Base-by-base conservation (phyloP, 2,113 vertebrate species). In the Albula goreensis region DNA sequence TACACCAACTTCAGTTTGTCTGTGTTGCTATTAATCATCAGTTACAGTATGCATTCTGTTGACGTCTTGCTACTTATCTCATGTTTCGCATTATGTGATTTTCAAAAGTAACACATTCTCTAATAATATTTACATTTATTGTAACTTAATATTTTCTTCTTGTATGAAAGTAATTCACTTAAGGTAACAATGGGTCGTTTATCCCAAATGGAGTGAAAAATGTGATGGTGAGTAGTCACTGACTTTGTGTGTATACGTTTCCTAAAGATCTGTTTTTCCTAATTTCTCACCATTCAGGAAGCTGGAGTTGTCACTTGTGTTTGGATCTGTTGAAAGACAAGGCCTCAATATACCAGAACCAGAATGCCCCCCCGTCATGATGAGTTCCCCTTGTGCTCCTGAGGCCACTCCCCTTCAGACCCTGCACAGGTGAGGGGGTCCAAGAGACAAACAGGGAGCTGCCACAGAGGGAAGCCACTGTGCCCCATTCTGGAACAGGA, bases 231-330 rank as follows among this genome's bases (percentile, higher is more conserved):
- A 19, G 78, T 51, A 50, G 22, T 48, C 6, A 13, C 63, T 15
- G 4, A 22, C 5, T 49, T 15, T 5, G 31, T 56, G 51, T 25
- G 52, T 50, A 31, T 0, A 25, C 2, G 11, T 48, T 50, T 7
- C 9, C 78, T 50, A 15, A 51, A 80, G 6, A 22, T 5, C 13
- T n/a, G 25, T 41, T 13, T 70, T 2, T 41, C 9, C 22, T 78
- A 11, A 8, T 41, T 66, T 56, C 57, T 25, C 5, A 25, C 41
- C 70, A 78, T 70, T 19, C 93, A 98, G 98, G 98, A 91, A 98
- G 98, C 87, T 99, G 98, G 98, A 99, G 97, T 92, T 99, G 98
- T 90, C 97, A 98, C 89, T 91, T 99, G 87, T 99, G 98, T 94
- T 95, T 99, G 96, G 97, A 96, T 87, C 95, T 97, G 88, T 92